Evolutionary conservation across 2,113 vertebrate genomes (phyloP), one percentile per base, ranked within the genome.

Genomic region (Cyphomyrus discorhynchus): DNA sequence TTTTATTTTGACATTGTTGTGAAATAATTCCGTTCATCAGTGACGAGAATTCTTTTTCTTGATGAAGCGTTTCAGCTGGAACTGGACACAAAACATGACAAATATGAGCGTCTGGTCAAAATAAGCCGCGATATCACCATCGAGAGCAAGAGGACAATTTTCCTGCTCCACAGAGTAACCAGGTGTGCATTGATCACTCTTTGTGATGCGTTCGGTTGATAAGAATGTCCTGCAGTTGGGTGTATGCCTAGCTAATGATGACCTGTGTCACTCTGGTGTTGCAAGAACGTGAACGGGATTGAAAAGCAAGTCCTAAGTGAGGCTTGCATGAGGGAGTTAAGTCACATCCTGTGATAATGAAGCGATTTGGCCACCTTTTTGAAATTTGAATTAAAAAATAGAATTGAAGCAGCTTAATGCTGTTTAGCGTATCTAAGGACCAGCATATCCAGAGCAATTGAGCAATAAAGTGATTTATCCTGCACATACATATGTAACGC

Each of bases 131-230:
- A 99, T 88, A 94, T 99, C 93, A 99, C 98, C 13, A 99, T 99
- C 0, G 98, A 99, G 93, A 99, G 98, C 95, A 99, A 99, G 94
- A 96, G 98, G 92, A 98, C 96, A 0, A 99, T 99, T 92, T 99
- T 99, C 92, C 96, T 99, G 88, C 95, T 99, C 53, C 98, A 99
- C 90, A 96, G 98, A 94, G 97, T 98, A 89, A 97, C 96, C 89
- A 99, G 97, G 98, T 98, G 91, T 92, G 95, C 94, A 17, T 82
- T 8, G 3, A 31, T 70, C 45, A 82, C n/a, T 49, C 66, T 15
- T 13, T 35, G 39, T 2, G 24, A 11, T 6, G 15, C 4, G 10
- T 39, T 77, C 6, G 5, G 31, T 15, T 77, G 31, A 11, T 39
- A n/a, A 74, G 56, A 4, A 17, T 13, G 21, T 10, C 19, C 39